Evolutionary conservation across 2,888 invertebrate genomes (phyloP).

Genomic region (Allygus modestus): DNA sequence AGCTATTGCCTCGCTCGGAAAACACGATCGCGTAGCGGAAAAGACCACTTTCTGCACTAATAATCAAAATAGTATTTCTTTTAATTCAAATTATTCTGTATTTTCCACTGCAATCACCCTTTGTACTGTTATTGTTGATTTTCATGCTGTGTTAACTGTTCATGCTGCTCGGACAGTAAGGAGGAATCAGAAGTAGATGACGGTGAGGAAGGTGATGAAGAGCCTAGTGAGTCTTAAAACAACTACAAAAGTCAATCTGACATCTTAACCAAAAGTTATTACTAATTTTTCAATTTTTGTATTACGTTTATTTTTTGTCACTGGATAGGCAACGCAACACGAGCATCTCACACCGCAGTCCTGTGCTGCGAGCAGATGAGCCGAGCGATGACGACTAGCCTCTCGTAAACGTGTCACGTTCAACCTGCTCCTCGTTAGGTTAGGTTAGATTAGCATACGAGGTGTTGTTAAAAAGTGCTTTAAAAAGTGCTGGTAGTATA

Average conservation of each 20-base stretch:
- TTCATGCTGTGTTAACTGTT: no score
- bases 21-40: no score
- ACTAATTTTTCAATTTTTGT: background rate
- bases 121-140: background rate
- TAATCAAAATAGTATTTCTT: no score
- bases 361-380: constrained; percentile 68
- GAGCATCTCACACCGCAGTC: constrained; percentile 67
- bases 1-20: no score
- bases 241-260: background rate
- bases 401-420: background rate
- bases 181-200: constrained; percentile 48
- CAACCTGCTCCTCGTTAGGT: background rate
- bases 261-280: background rate
- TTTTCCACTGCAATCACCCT: no score
- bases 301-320: background rate
- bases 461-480: constrained; percentile 10
- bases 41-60: no score
- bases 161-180: constrained; percentile 55
- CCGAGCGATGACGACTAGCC: constrained; percentile 66
- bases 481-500: background rate
- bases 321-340: constrained; percentile 67
- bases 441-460: constrained; percentile 18
- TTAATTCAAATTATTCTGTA: no score
- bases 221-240: constrained; percentile 53
- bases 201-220: constrained; percentile 57